These are phyloP conservation scores for Nibea albiflora DNA, from an alignment of 2,113 vertebrate species.

Conservation along the genomic window DNA sequence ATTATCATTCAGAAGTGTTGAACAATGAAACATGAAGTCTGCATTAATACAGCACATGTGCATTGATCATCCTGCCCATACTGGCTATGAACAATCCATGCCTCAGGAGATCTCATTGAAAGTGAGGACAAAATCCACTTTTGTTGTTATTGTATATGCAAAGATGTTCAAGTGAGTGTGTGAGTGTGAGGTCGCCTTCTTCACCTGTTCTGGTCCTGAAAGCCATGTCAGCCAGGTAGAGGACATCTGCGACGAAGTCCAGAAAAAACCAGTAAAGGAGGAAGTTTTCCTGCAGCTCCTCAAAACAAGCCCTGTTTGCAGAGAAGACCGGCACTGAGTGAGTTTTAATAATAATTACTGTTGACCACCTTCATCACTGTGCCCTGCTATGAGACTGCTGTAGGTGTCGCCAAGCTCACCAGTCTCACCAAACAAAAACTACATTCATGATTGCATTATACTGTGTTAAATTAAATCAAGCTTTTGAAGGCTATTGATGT, in stretches of 20 bases:
- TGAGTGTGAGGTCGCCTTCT: constrained; percentile 41
- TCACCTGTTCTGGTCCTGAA: constrained; percentile 93
- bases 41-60: not conserved
- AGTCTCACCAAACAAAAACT: too few species aligned
- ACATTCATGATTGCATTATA: too few species aligned
- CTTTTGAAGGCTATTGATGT: not conserved
- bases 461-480: not conserved
- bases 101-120: not conserved
- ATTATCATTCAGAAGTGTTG: not conserved
- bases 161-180: not conserved
- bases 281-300: constrained; percentile 92
- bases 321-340: constrained; percentile 1
- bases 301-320: constrained; percentile 91
- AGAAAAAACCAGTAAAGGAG: constrained; percentile 89
- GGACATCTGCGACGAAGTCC: constrained; percentile 90
- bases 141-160: not conserved
- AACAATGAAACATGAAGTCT: not conserved
- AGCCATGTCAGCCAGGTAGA: constrained; percentile 94
- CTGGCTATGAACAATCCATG: too few species aligned
- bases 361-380: not conserved
- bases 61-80: not conserved
- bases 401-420: too few species aligned
- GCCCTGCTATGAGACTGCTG: not conserved
- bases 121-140: not conserved
- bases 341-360: not conserved